Base-by-base conservation (phyloP, 2,113 vertebrate species). In the Herpailurus yagouaroundi region DNA sequence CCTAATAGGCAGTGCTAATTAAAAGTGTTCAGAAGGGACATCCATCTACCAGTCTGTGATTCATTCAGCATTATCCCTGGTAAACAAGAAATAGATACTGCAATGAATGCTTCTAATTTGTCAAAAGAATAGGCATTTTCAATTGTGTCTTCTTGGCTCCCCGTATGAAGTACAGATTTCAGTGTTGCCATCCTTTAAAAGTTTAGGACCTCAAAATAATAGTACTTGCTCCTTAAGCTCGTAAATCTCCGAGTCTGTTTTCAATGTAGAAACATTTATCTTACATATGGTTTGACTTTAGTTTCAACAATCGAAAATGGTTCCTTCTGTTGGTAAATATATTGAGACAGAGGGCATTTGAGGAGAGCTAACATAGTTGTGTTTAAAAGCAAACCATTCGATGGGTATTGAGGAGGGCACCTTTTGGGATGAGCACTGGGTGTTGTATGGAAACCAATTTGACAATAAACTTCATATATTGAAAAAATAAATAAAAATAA, bases 1-100 rank as follows among this genome's bases (percentile, higher is more conserved):
- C 98, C 97, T 98, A 98, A 98, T 98, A 98, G 98, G 97, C 98
- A 98, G 0, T 52, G 81, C 98, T 98, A 99, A 99, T 99, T 99
- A 98, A 98, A 98, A 98, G 97, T 98, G 98, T 97, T 98, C 79
- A 97, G 96, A 97, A 98, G 97, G 97, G 92, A 97, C 97, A 98
- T 97, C 96, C 97, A 98, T 98, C 96, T 97, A 97, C 96, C 45
- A 96, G 97, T 95, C 92, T 97, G 98, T 98, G 98, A 99, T 98
- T 99, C 98, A 98, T 95, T 96, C 97, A 93, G 36, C 84, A 98
- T 97, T 94, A 98, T 91, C 96, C 98, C 96, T 73, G 60, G 98
- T 97, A 99, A 98, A 98, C 98, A 99, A 98, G 97, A 97, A 97
- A 95, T 94, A 98, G 98, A 98, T 98, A 98, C 85, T 14, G 97